Evolutionary conservation across 2,113 vertebrate species (phyloP).

Genomic region (Seriola dumerili): DNA sequence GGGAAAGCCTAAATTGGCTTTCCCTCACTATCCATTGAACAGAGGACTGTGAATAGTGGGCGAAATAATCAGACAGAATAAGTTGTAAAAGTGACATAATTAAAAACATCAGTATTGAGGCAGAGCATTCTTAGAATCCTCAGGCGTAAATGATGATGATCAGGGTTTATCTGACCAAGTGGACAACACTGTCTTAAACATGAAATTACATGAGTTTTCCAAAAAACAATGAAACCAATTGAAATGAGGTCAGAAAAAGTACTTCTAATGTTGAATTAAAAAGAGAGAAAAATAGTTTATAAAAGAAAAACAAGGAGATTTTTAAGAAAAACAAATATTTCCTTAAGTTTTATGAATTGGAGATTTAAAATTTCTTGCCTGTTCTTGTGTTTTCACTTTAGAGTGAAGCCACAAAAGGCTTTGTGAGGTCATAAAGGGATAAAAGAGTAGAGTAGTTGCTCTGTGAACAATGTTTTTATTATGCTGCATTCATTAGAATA

Average conservation of each 20-base stretch:
- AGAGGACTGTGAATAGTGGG: conserved; percentile 45
- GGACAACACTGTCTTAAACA: neutral
- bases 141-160: conserved; percentile 26
- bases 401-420: neutral
- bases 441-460: neutral
- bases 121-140: neutral
- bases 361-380: neutral
- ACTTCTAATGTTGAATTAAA: neutral
- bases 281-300: neutral
- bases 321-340: neutral
- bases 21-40: conserved; percentile 31
- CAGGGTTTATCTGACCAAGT: conserved; percentile 15
- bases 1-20: conserved; percentile 53
- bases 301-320: neutral
- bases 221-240: conserved; percentile 1
- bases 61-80: conserved; percentile 41
- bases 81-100: conserved; percentile 18
- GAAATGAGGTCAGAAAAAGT: conserved; percentile 11
- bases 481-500: conserved; percentile 18
- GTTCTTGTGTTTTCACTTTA: neutral
- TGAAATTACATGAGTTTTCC: conserved; percentile 16
- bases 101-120: conserved; percentile 4
- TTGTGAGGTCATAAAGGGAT: neutral
- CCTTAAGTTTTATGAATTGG: neutral
- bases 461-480: neutral